phyloP scores from a whole-genome alignment of 2,113 vertebrate species.

The Malurus alboscapulatus region DNA sequence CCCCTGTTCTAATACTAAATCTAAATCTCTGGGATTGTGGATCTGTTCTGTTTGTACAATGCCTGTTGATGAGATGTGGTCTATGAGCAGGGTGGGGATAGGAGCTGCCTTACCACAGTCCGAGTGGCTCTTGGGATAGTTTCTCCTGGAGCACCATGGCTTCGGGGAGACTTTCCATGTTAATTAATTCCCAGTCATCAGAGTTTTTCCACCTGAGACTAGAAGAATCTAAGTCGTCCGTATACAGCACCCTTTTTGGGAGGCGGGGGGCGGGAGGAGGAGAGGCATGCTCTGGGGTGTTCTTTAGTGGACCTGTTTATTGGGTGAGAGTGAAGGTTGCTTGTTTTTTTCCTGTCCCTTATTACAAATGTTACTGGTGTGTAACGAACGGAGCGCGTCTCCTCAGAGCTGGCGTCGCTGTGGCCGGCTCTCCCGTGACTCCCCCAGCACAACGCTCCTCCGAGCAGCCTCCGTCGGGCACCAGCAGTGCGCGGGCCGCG shows the following conservation, averaged over 20 bases:
- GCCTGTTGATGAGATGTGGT: background rate
- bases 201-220: background rate
- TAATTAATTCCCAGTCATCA: background rate
- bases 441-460: fast-evolving
- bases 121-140: fast-evolving
- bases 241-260: background rate
- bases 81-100: fast-evolving
- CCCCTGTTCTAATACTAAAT: too few relatives aligned
- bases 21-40: background rate
- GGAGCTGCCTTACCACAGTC: background rate
- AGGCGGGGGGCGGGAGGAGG: too few relatives aligned
- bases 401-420: background rate
- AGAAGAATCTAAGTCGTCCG: background rate
- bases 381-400: too few relatives aligned
- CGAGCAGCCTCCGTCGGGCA: background rate
- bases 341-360: background rate
- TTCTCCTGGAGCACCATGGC: background rate
- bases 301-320: background rate
- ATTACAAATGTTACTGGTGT: fast-evolving
- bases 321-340: too few relatives aligned
- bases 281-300: background rate
- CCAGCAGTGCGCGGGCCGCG: background rate
- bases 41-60: background rate
- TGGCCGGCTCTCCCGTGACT: fast-evolving
- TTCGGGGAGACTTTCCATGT: background rate